phyloP scores from a whole-genome alignment of 2,797 vertebrate genomes.

The Macrochelys suwanniensis region DNA sequence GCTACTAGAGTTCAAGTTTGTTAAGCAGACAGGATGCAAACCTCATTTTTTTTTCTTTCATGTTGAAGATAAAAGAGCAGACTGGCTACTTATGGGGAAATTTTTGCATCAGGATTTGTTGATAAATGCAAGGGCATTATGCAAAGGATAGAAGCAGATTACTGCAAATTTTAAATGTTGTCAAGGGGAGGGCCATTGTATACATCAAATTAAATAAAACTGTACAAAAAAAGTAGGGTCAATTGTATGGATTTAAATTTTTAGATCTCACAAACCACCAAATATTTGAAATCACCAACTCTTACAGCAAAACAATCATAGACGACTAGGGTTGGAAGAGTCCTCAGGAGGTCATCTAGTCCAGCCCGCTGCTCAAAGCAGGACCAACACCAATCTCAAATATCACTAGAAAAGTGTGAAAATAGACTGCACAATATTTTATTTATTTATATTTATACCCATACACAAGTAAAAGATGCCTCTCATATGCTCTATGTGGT shows the following conservation, averaged over 20 bases:
- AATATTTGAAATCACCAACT: background rate
- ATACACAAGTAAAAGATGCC: background rate
- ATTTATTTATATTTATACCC: background rate
- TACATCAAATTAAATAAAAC: background rate
- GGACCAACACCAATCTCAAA: too few relatives aligned
- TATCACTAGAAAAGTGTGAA: background rate
- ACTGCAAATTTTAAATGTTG: background rate
- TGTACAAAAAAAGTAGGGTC: background rate
- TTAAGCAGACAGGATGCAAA: background rate
- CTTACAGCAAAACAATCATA: background rate
- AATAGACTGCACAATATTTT: background rate
- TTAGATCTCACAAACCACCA: background rate
- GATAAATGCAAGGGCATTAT: background rate
- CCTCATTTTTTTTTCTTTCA: background rate
- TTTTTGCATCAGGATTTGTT: background rate
- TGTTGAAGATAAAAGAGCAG: background rate
- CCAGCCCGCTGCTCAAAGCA: too few relatives aligned
- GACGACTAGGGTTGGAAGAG: too few relatives aligned
- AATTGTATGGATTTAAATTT: background rate
- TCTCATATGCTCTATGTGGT: background rate
- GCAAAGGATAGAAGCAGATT: background rate
- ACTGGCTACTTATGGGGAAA: background rate
- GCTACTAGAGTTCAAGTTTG: background rate
- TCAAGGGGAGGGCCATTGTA: background rate
- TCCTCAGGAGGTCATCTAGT: too few relatives aligned